Base-by-base conservation (phyloP, 2,888 invertebrate species). In the Drosophila lacicola region DNA sequence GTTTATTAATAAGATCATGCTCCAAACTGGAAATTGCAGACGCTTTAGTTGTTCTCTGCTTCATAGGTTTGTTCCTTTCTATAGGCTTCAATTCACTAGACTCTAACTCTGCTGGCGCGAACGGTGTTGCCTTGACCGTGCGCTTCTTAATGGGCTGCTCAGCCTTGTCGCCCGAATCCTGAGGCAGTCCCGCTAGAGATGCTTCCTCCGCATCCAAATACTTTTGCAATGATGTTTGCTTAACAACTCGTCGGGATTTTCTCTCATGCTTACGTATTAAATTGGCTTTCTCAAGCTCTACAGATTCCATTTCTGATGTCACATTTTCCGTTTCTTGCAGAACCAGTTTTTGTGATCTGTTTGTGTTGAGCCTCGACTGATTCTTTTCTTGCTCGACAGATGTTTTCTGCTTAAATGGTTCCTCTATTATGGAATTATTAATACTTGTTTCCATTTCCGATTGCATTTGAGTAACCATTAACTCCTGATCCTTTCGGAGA, bases 161-260 rank as follows among this genome's bases (percentile, higher is more conserved):
- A 4, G 25, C 11, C 10, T 33, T 49, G 2, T 29, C 21, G 6
- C 0, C 10, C 3, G 14, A 2, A 2, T 36, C 19, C 10, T 13
- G 19, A 14, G 47, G 19, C 13, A 25, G 37, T 0, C 46, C n/a
- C 2, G 13, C 2, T 0, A 14, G 4, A 10, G 8, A 4, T 2
- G 14, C 11, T 33, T 21, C 42, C n/a, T 69, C 42, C 10, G 1
- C 39, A 34, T 60, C 60, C 14, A 68, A 37, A 53, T 42, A 47
- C 3, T 37, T 53, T 34, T 66, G 44, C 33, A 54, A 10, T 13
- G 34, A 56, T 9, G 39, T 33, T 11, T 33, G 36, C 21, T 46
- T 46, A 1, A 4, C 8, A 19, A 11, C 5, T 37, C 34, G 56
- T 8, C 14, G 53, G 1, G 10, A 29, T 21, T 46, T 65, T 17